Conservation (phyloP, 1,140 invertebrate species). For the Samia ricini region DNA sequence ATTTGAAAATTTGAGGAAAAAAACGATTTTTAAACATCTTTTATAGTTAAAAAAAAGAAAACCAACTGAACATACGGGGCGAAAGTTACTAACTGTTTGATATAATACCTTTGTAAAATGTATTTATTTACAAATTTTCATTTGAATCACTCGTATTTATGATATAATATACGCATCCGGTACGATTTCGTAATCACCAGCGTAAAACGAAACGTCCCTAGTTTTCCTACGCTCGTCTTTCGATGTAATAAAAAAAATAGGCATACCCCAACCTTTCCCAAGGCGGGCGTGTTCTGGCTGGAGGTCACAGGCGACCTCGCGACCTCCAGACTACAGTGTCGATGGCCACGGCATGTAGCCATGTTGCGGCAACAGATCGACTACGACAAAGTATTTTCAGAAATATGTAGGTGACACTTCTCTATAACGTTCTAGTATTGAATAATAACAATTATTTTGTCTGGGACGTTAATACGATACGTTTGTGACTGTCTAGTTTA, state of each 20-base stretch:
- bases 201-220: neutral
- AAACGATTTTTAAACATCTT: too few species aligned
- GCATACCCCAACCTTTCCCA: slow-evolving; percentile 8
- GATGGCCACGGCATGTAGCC: slow-evolving; percentile 5
- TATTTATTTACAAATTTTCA: too few species aligned
- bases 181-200: neutral
- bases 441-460: too few species aligned
- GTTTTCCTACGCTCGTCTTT: neutral
- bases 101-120: too few species aligned
- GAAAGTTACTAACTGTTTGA: too few species aligned
- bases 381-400: neutral
- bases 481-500: too few species aligned
- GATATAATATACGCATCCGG: neutral
- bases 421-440: too few species aligned
- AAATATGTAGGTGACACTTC: slow-evolving; percentile 4
- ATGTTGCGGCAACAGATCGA: slow-evolving; percentile 8
- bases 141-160: too few species aligned
- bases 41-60: too few species aligned
- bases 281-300: slow-evolving; percentile 8
- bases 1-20: too few species aligned
- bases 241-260: slow-evolving; percentile 10
- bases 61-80: too few species aligned
- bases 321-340: neutral
- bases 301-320: slow-evolving; percentile 1
- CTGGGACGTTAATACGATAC: too few species aligned